Evolutionary conservation across 2,797 vertebrate species (phyloP).

Genomic region (Coregonus ussuriensis): DNA sequence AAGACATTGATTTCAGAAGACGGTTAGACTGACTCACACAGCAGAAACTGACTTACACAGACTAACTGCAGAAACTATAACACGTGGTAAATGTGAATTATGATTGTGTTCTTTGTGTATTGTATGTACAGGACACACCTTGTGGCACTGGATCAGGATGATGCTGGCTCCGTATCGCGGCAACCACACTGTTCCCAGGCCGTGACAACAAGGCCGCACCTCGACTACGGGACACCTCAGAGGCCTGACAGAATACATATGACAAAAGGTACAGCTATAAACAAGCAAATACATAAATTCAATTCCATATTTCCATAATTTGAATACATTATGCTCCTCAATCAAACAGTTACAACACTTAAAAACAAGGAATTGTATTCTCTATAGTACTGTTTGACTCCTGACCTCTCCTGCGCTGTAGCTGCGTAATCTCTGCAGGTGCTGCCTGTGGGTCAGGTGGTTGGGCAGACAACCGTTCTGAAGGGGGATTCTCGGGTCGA

Average conservation of each 20-base stretch:
- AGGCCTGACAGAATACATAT: conserved; percentile 76
- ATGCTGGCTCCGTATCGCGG: conserved; percentile 89
- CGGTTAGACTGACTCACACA: background rate
- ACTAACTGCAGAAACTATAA: background rate
- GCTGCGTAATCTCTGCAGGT: conserved; percentile 93
- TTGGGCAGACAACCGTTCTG: conserved; percentile 91
- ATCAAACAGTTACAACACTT: no score
- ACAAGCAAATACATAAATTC: background rate
- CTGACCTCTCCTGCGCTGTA: conserved; percentile 95
- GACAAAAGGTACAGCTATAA: background rate
- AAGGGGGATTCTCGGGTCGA: conserved; percentile 94
- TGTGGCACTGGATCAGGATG: conserved; percentile 83
- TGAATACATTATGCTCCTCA: background rate
- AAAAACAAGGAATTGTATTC: background rate
- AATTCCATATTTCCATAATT: background rate
- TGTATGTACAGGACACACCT: conserved; percentile 67
- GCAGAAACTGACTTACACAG: background rate
- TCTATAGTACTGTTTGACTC: background rate
- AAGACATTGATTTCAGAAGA: background rate
- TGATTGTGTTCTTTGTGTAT: conserved; percentile 2
- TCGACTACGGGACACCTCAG: conserved; percentile 92
- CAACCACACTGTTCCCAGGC: conserved; percentile 88
- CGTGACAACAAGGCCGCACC: conserved; percentile 85
- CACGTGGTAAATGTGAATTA: background rate
- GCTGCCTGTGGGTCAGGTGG: conserved; percentile 90